phyloP scores from a whole-genome alignment of 2,113 vertebrate species.

The Carassius carassius region DNA sequence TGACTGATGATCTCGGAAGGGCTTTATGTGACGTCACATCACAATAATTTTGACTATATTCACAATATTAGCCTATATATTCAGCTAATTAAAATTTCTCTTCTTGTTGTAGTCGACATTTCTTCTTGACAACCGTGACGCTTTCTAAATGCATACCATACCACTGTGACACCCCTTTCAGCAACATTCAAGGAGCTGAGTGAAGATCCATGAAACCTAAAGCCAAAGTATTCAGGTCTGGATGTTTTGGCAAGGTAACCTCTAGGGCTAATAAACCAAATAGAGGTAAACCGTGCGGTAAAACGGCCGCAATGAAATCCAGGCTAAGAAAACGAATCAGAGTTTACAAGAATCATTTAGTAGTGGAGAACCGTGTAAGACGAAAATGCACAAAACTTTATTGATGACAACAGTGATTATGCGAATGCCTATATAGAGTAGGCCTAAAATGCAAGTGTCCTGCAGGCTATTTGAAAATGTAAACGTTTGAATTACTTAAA shows the following conservation, averaged over 20 bases:
- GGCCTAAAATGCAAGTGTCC: background rate
- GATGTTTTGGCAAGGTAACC: slow-evolving; percentile 97
- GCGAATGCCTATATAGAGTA: background rate
- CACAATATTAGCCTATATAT: too few species aligned
- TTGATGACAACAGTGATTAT: slow-evolving; percentile 86
- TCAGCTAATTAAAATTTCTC: background rate
- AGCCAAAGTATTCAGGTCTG: slow-evolving; percentile 84
- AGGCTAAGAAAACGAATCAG: slow-evolving; percentile 95
- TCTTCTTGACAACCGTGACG: slow-evolving; percentile 62
- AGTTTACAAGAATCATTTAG: slow-evolving; percentile 91
- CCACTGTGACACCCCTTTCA: slow-evolving; percentile 84
- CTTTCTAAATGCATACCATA: slow-evolving; percentile 82
- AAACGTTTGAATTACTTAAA: background rate
- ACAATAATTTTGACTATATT: background rate
- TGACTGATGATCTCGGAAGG: too few species aligned
- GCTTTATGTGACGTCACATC: background rate
- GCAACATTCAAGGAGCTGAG: slow-evolving; percentile 80
- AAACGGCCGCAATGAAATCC: slow-evolving; percentile 98
- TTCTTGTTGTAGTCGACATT: slow-evolving; percentile 42
- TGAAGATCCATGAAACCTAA: slow-evolving; percentile 89
- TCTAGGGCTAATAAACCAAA: slow-evolving; percentile 99
- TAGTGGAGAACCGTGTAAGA: slow-evolving; percentile 69
- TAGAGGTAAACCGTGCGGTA: slow-evolving; percentile 97
- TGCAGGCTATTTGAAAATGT: background rate
- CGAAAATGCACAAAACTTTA: slow-evolving; percentile 83